Conservation (phyloP, 2,113 vertebrate species). For the Cervus canadensis region DNA sequence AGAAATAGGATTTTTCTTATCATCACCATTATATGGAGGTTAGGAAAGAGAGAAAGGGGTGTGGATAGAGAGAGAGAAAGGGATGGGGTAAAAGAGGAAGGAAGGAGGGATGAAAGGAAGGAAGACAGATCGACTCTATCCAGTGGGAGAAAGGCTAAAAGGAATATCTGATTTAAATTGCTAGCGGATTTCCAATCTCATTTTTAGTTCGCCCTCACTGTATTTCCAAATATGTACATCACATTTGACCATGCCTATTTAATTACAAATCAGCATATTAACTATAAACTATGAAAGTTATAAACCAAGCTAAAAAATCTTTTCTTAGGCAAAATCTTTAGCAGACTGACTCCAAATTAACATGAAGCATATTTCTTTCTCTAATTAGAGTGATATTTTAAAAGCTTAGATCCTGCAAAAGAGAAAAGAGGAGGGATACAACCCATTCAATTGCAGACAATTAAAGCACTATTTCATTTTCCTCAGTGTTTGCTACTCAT, state of each 20-base stretch:
- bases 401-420: constrained; percentile 64
- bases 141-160: constrained; percentile 32
- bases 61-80: not conserved
- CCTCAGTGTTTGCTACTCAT: constrained; percentile 57
- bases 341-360: constrained; percentile 60
- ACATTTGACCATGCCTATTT: constrained; percentile 62
- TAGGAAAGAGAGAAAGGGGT: not conserved
- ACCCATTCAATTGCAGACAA: constrained; percentile 65
- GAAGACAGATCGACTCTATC: constrained; percentile 59
- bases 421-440: constrained; percentile 61
- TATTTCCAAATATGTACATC: constrained; percentile 59
- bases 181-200: constrained; percentile 62
- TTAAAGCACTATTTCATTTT: constrained; percentile 72
- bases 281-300: constrained; percentile 59
- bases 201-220: constrained; percentile 47
- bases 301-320: constrained; percentile 71
- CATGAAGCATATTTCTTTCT: constrained; percentile 47
- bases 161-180: constrained; percentile 68
- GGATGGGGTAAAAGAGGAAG: not conserved
- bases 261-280: constrained; percentile 70
- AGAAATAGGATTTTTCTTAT: constrained; percentile 58
- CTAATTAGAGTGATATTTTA: constrained; percentile 67
- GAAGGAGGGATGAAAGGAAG: not conserved
- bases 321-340: constrained; percentile 59
- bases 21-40: constrained; percentile 56